Conservation (phyloP, 2,888 invertebrate genomes). For the Saturnia pavonia region DNA sequence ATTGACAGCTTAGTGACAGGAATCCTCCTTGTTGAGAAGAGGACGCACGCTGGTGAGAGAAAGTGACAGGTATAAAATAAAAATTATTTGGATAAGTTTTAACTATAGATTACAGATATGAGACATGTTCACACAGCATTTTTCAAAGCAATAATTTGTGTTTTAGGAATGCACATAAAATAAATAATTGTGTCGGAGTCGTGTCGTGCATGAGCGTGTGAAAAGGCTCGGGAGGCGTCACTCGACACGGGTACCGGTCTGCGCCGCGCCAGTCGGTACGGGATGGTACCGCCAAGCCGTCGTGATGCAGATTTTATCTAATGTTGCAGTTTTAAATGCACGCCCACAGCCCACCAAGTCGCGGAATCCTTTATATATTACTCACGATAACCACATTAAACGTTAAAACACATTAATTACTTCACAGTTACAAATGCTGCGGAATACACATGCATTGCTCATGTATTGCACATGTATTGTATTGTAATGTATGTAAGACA, state of each 20-base stretch:
- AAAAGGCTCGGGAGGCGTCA: background rate
- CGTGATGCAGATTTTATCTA: background rate
- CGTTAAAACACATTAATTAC: background rate
- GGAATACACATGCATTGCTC: background rate
- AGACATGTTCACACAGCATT: too few species aligned
- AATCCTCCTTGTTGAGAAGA: too few species aligned
- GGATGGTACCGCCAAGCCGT: background rate
- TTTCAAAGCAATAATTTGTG: too few species aligned
- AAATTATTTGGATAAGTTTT: too few species aligned
- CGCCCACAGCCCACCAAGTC: background rate
- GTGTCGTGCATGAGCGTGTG: background rate
- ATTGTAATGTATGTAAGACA: too few species aligned
- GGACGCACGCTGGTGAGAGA: too few species aligned
- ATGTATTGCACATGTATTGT: too few species aligned
- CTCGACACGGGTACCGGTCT: too few species aligned
- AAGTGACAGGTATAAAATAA: too few species aligned
- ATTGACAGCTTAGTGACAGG: too few species aligned
- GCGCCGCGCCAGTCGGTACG: too few species aligned
- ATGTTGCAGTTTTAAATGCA: background rate
- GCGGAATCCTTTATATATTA: conserved; percentile 1
- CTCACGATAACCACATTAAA: background rate
- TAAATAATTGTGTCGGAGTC: background rate
- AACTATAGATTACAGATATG: too few species aligned
- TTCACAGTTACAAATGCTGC: background rate
- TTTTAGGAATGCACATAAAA: background rate